These are phyloP conservation scores for Mobula birostris DNA, from an alignment of 2,113 vertebrate species.

Conservation along the genomic window DNA sequence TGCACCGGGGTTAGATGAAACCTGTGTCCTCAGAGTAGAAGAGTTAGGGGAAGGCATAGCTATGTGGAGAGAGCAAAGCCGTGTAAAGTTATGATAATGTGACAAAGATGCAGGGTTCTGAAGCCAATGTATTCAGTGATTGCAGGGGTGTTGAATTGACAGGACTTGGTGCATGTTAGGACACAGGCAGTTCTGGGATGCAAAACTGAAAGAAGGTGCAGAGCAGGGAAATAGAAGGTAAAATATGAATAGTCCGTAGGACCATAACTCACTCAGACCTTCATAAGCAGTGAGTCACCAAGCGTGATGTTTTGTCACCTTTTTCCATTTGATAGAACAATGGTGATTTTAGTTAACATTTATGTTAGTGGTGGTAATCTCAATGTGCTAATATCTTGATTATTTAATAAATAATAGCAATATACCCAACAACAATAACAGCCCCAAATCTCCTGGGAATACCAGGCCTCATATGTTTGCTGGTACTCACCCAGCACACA, in stretches of 20 bases:
- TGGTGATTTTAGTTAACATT: neutral
- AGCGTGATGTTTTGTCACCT: neutral
- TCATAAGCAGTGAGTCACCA: neutral
- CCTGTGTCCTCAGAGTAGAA: neutral
- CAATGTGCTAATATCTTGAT: neutral
- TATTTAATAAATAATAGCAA: neutral
- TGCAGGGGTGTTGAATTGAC: neutral
- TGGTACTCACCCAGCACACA: too few relatives aligned
- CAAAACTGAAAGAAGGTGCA: neutral
- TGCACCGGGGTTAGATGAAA: neutral
- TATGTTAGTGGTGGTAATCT: neutral
- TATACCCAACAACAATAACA: neutral
- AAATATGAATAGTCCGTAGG: neutral
- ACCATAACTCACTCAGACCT: neutral
- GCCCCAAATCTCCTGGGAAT: too few relatives aligned
- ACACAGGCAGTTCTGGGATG: neutral
- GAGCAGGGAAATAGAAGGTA: neutral
- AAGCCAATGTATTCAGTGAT: neutral
- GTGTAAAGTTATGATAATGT: neutral
- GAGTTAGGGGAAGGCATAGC: neutral
- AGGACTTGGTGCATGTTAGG: neutral
- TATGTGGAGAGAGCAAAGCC: neutral
- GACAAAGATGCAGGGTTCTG: neutral
- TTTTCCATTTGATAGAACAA: neutral
- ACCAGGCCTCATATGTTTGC: too few relatives aligned